Evolutionary conservation across 1,140 invertebrate genomes (phyloP).

Genomic region (Archegozetes longisetosus): DNA sequence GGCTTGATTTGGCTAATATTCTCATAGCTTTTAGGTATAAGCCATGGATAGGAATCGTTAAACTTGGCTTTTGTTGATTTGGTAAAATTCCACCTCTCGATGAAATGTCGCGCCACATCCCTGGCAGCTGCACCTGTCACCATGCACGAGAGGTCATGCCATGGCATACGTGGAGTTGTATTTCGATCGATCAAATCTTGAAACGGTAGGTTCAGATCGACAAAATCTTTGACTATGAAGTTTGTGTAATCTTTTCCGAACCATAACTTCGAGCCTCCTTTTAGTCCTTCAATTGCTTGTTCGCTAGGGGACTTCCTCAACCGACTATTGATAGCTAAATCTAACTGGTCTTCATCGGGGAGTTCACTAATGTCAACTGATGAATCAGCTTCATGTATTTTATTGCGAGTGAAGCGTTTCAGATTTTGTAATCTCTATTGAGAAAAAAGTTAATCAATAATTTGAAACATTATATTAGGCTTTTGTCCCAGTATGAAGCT

Average conservation of each 20-base stretch:
- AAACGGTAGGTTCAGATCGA: slow-evolving; percentile 73
- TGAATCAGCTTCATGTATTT: background rate
- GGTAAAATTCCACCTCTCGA: slow-evolving; percentile 91
- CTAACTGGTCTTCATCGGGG: background rate
- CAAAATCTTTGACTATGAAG: slow-evolving; percentile 95
- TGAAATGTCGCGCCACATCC: slow-evolving; percentile 89
- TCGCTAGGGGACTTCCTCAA: slow-evolving; percentile 14
- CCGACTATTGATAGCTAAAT: slow-evolving; percentile 1
- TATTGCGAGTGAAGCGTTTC: background rate
- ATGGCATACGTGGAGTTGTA: slow-evolving; percentile 85
- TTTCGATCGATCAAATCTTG: slow-evolving; percentile 71
- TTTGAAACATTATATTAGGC: no score
- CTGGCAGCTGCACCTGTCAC: slow-evolving; percentile 66
- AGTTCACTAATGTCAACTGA: background rate
- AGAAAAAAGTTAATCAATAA: no score
- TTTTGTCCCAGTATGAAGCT: no score
- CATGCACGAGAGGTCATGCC: slow-evolving; percentile 86
- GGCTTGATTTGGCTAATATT: slow-evolving; percentile 29
- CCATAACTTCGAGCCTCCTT: slow-evolving; percentile 60
- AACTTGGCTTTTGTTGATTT: slow-evolving; percentile 62
- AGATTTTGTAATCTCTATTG: background rate
- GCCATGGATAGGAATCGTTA: slow-evolving; percentile 60
- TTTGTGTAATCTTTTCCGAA: slow-evolving; percentile 95
- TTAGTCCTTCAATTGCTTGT: slow-evolving; percentile 17
- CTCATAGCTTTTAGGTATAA: slow-evolving; percentile 74